Conservation (phyloP, 2,888 invertebrate genomes). For the Thecophora atra region DNA sequence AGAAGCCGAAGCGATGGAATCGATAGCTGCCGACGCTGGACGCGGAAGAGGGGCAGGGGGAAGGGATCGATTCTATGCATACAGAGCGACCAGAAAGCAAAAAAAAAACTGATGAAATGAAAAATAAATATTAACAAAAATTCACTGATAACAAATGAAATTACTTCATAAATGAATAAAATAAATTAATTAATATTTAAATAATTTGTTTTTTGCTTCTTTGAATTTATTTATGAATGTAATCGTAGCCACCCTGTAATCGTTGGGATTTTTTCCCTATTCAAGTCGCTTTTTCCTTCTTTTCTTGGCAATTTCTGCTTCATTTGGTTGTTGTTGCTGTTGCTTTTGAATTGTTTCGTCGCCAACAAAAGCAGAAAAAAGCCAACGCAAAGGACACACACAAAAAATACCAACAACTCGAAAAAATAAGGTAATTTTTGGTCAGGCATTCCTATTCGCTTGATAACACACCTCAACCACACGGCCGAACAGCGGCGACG, state of each 20-base stretch:
- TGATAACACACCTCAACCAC: slow-evolving; percentile 52
- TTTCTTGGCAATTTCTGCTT: slow-evolving; percentile 11
- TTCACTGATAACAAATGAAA: too few species aligned
- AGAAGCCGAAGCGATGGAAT: not conserved
- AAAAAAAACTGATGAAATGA: too few species aligned
- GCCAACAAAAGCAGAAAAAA: not conserved
- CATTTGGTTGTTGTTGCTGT: slow-evolving; percentile 13
- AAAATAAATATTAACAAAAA: too few species aligned
- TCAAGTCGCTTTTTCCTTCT: slow-evolving; percentile 2
- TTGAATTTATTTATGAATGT: too few species aligned
- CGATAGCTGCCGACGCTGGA: not conserved
- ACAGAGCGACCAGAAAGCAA: too few species aligned
- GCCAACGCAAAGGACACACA: slow-evolving; percentile 5
- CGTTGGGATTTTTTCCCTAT: not conserved
- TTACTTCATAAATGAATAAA: too few species aligned
- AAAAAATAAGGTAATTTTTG: slow-evolving; percentile 47
- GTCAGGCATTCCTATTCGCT: slow-evolving; percentile 54
- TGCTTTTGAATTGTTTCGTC: slow-evolving; percentile 29
- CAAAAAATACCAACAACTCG: not conserved
- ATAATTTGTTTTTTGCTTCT: too few species aligned
- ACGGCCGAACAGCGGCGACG: slow-evolving; percentile 41
- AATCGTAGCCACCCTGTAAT: too few species aligned
- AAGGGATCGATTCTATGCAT: too few species aligned
- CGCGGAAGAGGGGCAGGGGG: not conserved
- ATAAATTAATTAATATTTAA: too few species aligned